These are phyloP conservation scores for Temnothorax rugatulus DNA, from an alignment of 2,888 invertebrate genomes.

Conservation along the genomic window DNA sequence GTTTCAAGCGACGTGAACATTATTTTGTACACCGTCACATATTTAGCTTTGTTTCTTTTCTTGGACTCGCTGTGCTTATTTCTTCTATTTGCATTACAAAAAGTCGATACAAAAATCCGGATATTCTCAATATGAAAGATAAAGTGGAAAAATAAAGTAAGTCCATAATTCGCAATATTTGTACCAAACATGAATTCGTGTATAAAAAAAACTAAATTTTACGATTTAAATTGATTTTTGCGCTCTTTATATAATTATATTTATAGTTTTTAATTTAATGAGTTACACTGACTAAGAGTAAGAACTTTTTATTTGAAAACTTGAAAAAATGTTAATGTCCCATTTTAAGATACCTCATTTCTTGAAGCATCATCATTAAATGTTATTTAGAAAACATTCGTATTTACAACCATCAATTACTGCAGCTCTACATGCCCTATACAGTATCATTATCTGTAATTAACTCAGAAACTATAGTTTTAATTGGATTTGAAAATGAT, in stretches of 20 bases:
- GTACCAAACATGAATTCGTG: neutral
- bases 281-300: neutral
- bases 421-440: too few species aligned
- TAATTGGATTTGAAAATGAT: slow-evolving; percentile 24
- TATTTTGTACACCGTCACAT: neutral
- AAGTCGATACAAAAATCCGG: neutral
- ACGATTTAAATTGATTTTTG: neutral
- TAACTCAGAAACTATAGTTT: slow-evolving; percentile 19
- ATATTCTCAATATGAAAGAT: neutral
- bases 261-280: neutral
- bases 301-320: neutral
- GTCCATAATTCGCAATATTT: neutral
- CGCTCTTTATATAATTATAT: neutral
- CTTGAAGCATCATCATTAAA: neutral
- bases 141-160: neutral
- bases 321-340: neutral
- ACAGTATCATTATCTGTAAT: slow-evolving; percentile 10
- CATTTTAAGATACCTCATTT: neutral
- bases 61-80: neutral
- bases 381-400: neutral
- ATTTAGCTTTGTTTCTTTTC: neutral
- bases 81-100: neutral
- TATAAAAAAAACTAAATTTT: neutral
- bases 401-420: neutral
- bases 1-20: neutral